A percentile compares a stretch with the other conserved stretches of the same genome.
phyloP scores from a whole-genome alignment of 53 echinoderm and acorn worm genomes.

The Luidia sarsii region DNA sequence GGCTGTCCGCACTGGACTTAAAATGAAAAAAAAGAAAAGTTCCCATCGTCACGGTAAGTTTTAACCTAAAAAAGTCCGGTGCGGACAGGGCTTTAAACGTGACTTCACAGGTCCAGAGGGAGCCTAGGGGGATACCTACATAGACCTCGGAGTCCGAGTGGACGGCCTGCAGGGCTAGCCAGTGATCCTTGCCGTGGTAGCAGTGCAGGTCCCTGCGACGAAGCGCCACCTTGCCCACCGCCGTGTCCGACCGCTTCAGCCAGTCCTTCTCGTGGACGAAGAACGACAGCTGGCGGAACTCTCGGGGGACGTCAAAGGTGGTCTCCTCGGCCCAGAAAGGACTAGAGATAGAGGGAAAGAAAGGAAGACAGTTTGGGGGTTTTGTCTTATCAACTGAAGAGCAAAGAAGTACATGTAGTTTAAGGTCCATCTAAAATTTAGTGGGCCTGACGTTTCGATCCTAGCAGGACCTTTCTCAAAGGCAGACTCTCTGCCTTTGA shows the following conservation, averaged over 20 bases:
- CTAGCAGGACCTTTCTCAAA: too few species aligned
- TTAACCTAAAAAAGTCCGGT: too few species aligned
- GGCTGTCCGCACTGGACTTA: too few species aligned
- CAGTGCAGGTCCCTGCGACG: conserved; percentile 76
- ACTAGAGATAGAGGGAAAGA: conserved; percentile 46
- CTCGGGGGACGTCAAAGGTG: conserved; percentile 90
- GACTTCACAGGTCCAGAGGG: background rate
- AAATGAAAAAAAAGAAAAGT: too few species aligned
- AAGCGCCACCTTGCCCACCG: conserved; percentile 82
- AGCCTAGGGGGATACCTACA: conserved; percentile 55
- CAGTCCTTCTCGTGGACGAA: conserved; percentile 93
- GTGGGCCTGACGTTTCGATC: too few species aligned
- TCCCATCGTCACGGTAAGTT: too few species aligned
- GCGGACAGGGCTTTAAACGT: background rate
- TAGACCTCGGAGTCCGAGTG: conserved; percentile 97
- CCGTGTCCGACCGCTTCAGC: conserved; percentile 80
- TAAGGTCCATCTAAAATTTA: too few species aligned
- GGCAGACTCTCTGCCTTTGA: too few species aligned
- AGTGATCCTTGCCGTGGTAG: conserved; percentile 90
- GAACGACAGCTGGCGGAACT: conserved; percentile 88
- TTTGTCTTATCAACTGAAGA: too few species aligned
- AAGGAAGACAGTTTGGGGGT: background rate
- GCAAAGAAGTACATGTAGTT: too few species aligned
- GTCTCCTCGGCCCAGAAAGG: conserved; percentile 98
- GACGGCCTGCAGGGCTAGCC: conserved; percentile 80